Base-by-base conservation (phyloP, 2,888 invertebrate species). In the Aquatica leii region DNA sequence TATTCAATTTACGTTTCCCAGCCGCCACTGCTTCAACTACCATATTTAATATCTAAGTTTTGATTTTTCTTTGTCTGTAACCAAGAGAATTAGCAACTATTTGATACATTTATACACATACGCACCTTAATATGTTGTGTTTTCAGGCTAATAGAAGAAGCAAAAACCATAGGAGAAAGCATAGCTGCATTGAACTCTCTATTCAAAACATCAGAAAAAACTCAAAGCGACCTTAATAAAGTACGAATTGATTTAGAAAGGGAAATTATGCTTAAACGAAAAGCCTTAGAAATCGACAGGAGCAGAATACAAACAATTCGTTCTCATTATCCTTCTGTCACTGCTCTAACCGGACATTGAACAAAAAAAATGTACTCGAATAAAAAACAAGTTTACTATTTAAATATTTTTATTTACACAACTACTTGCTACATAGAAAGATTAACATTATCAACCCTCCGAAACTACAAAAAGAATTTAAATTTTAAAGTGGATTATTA, bases 101-200 rank as follows among this genome's bases (percentile, higher is more conserved):
- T n/a, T n/a, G n/a, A n/a, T n/a, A n/a, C n/a, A n/a, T n/a, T n/a
- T n/a, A n/a, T n/a, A n/a, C n/a, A n/a, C n/a, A n/a, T n/a, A n/a
- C n/a, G n/a, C n/a, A n/a, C n/a, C n/a, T n/a, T n/a, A n/a, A n/a
- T n/a, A n/a, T n/a, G n/a, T n/a, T n/a, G n/a, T n/a, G n/a, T n/a
- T n/a, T n/a, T n/a, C n/a, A n/a, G 88, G 11, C 80, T 93, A 21
- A 85, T 92, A 21, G 89, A 91, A 49, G 93, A 93, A 81, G 91
- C 91, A 0, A 89, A 88, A 76, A 85, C 84, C 53, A 86, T 92
- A 49, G 87, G 88, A 35, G 90, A 91, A 71, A 88, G 87, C 9
- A 87, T 90, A 1, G 86, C 89, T 0, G 87, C 88, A 5, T 83
- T 93, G 73, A 80, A 85, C 40, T 86, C 86, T 0, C 89, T 91